Percentiles rank a stretch among this genome's conserved stretches.
Conservation (phyloP, 2,113 vertebrate genomes). For the Rattus norvegicus region GRCr8 NC_086027.1:78672001-78672500, state of each 20-base stretch:
- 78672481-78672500: background rate
- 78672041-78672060: background rate
- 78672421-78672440: background rate
- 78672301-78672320: background rate
- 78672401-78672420: background rate
- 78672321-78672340: background rate
- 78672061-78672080: background rate
- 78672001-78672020: background rate
- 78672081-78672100: background rate
- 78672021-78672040: background rate
- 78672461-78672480: background rate
- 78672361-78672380: background rate
- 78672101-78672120: background rate
- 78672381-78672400: background rate
- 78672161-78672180: background rate
- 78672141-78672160: background rate
- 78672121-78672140: background rate
- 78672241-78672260: background rate
- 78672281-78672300: background rate
- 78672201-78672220: accelerated
- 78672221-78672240: background rate
- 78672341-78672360: background rate
- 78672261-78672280: background rate
- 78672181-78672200: background rate
- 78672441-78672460: background rate